Conservation (phyloP, 1,140 invertebrate species). For the Megathymus violae region DNA sequence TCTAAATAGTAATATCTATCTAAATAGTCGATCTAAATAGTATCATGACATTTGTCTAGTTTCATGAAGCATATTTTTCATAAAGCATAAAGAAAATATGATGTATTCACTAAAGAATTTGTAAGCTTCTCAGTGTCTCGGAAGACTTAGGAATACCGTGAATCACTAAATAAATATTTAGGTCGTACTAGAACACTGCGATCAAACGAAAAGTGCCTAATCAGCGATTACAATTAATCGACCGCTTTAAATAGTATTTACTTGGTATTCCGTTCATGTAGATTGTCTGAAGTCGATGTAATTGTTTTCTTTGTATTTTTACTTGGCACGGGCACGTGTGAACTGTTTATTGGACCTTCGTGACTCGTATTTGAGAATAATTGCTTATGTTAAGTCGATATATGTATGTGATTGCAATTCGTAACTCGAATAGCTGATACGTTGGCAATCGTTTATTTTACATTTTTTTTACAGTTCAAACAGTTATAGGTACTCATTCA, state of each 20-base stretch:
- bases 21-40: too few relatives aligned
- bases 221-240: not conserved
- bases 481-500: too few relatives aligned
- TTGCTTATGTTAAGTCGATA: slow-evolving; percentile 7
- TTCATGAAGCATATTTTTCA: too few relatives aligned
- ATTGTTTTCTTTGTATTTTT: slow-evolving; percentile 35
- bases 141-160: too few relatives aligned
- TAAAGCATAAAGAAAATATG: too few relatives aligned
- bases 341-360: slow-evolving; percentile 33
- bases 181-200: too few relatives aligned
- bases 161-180: too few relatives aligned
- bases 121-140: too few relatives aligned
- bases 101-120: too few relatives aligned
- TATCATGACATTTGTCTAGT: too few relatives aligned
- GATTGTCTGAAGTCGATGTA: slow-evolving; percentile 1
- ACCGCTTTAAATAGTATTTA: not conserved
- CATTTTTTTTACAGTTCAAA: too few relatives aligned
- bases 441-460: not conserved
- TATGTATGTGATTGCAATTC: slow-evolving; percentile 5
- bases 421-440: not conserved
- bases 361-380: slow-evolving; percentile 27
- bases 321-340: slow-evolving; percentile 20
- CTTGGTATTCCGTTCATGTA: slow-evolving; percentile 15
- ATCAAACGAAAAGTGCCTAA: not conserved
- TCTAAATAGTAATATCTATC: too few relatives aligned